Evolutionary conservation across 1,140 invertebrate species (phyloP).

Genomic region (Heterodera carotae): DNA sequence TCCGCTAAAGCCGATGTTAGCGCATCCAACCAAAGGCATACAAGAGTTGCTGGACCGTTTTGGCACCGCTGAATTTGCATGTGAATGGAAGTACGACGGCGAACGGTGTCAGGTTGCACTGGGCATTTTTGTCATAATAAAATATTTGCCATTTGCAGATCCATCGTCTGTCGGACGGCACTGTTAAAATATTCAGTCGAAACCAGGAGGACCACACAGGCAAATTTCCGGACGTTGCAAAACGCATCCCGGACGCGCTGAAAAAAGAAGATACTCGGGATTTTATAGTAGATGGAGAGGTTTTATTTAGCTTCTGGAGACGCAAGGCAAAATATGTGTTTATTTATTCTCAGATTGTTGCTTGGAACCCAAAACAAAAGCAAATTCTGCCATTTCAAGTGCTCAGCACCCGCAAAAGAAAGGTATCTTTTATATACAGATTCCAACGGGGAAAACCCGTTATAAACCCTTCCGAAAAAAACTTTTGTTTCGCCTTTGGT

Average conservation of each 20-base stretch:
- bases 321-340: background rate
- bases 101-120: constrained; percentile 85
- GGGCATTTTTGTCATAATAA: constrained; percentile 36
- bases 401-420: constrained; percentile 89
- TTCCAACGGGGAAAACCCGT: too few species aligned
- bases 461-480: background rate
- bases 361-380: constrained; percentile 86
- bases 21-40: constrained; percentile 89
- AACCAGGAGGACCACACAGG: constrained; percentile 97
- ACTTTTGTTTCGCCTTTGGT: constrained; percentile 18
- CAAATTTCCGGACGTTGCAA: constrained; percentile 95
- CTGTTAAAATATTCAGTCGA: constrained; percentile 83
- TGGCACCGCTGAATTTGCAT: constrained; percentile 88
- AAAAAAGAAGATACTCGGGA: constrained; percentile 68
- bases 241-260: constrained; percentile 68
- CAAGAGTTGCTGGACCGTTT: constrained; percentile 86
- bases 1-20: constrained; percentile 96
- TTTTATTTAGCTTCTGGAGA: constrained; percentile 12
- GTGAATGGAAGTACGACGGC: constrained; percentile 99
- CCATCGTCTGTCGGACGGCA: constrained; percentile 72
- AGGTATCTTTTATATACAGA: constrained; percentile 71
- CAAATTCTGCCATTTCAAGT: constrained; percentile 96
- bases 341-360: constrained; percentile 71
- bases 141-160: constrained; percentile 70
- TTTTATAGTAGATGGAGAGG: constrained; percentile 91